Evolutionary conservation across 2,113 vertebrate species (phyloP), one percentile per base, ranked within the genome.

Genomic region (Plectropomus leopardus): DNA sequence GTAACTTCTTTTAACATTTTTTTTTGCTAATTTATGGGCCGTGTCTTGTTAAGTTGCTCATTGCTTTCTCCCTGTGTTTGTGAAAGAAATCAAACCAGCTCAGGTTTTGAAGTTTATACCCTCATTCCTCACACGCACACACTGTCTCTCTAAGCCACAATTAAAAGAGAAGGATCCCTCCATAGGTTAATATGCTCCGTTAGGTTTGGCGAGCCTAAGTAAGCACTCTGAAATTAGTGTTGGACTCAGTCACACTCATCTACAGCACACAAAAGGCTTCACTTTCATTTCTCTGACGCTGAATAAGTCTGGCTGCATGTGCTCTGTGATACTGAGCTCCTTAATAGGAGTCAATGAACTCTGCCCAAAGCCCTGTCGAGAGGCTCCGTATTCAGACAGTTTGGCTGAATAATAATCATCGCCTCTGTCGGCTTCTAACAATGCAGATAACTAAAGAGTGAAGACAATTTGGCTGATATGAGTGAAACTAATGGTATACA

Each of bases 311-410:
- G 67, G 45, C 65, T 74, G 53, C 78, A n/a, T 72, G 80, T 58
- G 74, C 78, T 44, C 72, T 61, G 59, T 86, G 78, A 85, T 80
- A 77, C 80, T 51, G 72, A 86, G 81, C 45, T 76, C 53, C 71
- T 77, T 88, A 86, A 90, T 84, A 26, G 74, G 83, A 90, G 83
- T 80, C 78, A 34, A 54, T 86, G 79, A 88, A 90, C 88, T 88
- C 61, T 76, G 68, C 59, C 81, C 71, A 72, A 15, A 81, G 77
- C 78, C 40, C 76, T 59, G 65, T 51, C 42, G 68, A 63, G 21
- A 51, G 69, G 66, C 82, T 75, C 34, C 23, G 30, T n/a, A 68
- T 74, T 47, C 85, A 72, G 79, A 79, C 34, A 19, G 64, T 72
- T 71, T 61, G 57, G 50, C 72, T 57, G 83, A 78, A 78, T 78